Evolutionary conservation across 1,140 invertebrate species (phyloP).

Genomic region (Brachionus calyciflorus): DNA sequence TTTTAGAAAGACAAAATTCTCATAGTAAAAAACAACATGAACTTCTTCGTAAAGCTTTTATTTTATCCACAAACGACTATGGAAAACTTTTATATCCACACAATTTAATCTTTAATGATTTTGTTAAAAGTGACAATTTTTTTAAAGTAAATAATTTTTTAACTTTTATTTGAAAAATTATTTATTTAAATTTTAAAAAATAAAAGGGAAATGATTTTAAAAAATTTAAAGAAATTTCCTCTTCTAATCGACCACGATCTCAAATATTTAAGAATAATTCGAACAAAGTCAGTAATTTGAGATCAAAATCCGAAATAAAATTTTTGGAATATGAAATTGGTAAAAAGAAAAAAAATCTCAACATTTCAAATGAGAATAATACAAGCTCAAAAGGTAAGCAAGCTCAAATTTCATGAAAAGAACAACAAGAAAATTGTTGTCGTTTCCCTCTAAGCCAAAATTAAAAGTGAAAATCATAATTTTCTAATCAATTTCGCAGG

Average conservation of each 20-base stretch:
- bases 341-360: too few species aligned
- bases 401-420: neutral
- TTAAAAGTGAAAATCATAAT: too few species aligned
- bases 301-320: constrained; percentile 15
- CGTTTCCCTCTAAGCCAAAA: too few species aligned
- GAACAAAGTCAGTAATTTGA: neutral
- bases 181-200: neutral
- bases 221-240: too few species aligned
- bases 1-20: constrained; percentile 16
- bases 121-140: constrained; percentile 8
- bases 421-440: too few species aligned
- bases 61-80: constrained; percentile 14
- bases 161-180: neutral
- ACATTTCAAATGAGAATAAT: too few species aligned
- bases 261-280: neutral
- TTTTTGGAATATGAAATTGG: neutral
- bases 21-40: constrained; percentile 4
- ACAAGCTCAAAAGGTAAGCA: too few species aligned
- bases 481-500: too few species aligned
- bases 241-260: neutral
- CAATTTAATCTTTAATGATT: neutral
- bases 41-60: neutral
- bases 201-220: neutral
- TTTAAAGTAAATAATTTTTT: neutral
- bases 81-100: constrained; percentile 5